Evolutionary conservation across 1,140 invertebrate species (phyloP), one percentile per base, ranked within the genome.

Genomic region (Chlorops oryzae): DNA sequence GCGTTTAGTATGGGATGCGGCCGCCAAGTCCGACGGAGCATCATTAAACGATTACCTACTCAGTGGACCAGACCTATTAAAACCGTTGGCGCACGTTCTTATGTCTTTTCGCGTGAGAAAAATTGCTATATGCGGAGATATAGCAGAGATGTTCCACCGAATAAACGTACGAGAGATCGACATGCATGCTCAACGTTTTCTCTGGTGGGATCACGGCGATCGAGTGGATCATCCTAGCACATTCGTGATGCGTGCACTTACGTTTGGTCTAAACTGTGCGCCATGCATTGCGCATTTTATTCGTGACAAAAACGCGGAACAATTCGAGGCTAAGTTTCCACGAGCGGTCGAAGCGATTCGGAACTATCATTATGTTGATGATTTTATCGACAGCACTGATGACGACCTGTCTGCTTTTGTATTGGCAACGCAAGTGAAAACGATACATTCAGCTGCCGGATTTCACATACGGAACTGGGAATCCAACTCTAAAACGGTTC

Each of bases 351-450:
- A 59, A 1, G 63, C 59, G 0, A 61, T 72, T 9, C 18, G 54
- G 2, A 45, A 59, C 2, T 54, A 63, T 37, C 64, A 63, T 49
- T 73, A 70, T 40, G 72, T 73, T 57, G 70, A 72, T 22, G 72
- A 73, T 42, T 72, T 57, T 41, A 47, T 70, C 6, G 57, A 67
- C 42, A 60, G 58, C 32, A 41, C 34, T 7, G 47, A 47, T 1
- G 55, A 57, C 13, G 56, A 59, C 0, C 46, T 24, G 7, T 20
- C 27, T 12, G 23, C 59, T 9, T 50, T 60, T 7, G 12, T 47
- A 20, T 17, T 67, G 17, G 55, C 59, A 6, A 6, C 41, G 7
- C 43, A 61, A 23, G 55, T 64, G 3, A 37, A 32, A 5, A 34
- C 17, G 10, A 55, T 71, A 10, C 60, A 70, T 34, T 2, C 10